phyloP scores from a whole-genome alignment of 2,113 vertebrate species.

The Phasianus colchicus region DNA sequence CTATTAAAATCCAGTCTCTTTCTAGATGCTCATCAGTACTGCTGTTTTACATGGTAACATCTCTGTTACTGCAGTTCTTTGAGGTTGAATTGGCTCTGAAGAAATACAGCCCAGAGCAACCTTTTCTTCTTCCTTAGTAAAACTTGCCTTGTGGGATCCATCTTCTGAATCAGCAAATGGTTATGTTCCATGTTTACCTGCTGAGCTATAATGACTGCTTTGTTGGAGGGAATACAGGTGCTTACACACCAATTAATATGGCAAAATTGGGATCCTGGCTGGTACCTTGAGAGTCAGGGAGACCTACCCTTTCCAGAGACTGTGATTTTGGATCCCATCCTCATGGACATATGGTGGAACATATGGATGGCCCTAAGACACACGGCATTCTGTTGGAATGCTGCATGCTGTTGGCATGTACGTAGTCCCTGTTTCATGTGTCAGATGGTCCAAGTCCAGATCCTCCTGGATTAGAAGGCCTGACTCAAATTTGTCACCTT shows the following conservation, averaged over 20 bases:
- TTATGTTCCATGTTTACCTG: neutral
- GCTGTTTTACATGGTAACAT: neutral
- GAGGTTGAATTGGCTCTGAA: neutral
- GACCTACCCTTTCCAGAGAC: neutral
- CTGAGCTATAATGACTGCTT: neutral
- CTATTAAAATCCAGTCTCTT: neutral
- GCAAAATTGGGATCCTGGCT: slow-evolving; percentile 25
- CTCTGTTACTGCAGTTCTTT: slow-evolving; percentile 2
- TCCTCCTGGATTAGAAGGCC: neutral
- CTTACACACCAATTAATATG: neutral
- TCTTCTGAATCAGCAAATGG: neutral
- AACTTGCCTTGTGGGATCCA: neutral
- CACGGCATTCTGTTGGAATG: neutral
- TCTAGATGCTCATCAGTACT: neutral
- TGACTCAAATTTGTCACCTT: slow-evolving; percentile 15
- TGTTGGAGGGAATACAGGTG: slow-evolving; percentile 6
- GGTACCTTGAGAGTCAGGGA: slow-evolving; percentile 28
- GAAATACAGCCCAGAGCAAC: slow-evolving; percentile 5
- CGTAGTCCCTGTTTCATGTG: neutral
- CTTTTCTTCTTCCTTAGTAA: neutral
- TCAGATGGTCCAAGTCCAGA: neutral
- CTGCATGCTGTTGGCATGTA: neutral
- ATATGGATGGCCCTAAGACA: neutral
- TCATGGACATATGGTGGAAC: slow-evolving; percentile 33
- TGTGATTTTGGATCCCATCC: slow-evolving; percentile 25